A percentile compares a stretch with the other conserved stretches of the same genome.
Conservation (phyloP, 2,113 vertebrate genomes). For the Helogale parvula region DNA sequence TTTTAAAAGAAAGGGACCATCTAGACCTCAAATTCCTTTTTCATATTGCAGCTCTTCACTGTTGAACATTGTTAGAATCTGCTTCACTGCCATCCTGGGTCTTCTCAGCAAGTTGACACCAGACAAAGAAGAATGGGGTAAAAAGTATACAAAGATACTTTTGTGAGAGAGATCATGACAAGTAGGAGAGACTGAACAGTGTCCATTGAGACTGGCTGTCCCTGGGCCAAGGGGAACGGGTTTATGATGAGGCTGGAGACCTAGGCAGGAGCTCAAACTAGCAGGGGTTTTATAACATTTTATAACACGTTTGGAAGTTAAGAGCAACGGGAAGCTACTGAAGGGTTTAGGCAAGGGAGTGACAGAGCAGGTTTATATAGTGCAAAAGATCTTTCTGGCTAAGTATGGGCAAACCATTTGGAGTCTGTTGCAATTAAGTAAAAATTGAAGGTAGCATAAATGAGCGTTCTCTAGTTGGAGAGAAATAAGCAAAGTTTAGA, state of each 20-base stretch:
- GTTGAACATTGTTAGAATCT: neutral
- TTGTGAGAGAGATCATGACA: neutral
- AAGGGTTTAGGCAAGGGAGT: neutral
- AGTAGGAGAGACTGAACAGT: neutral
- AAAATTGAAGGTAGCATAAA: neutral
- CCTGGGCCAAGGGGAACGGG: neutral
- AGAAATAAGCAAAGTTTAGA: neutral
- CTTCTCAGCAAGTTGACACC: neutral
- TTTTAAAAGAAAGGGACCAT: neutral
- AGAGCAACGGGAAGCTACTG: neutral
- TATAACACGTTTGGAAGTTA: neutral
- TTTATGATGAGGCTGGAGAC: neutral
- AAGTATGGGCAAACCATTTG: neutral
- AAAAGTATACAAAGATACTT: neutral
- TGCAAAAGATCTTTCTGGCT: neutral
- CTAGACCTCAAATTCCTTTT: neutral
- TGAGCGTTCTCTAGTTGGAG: neutral
- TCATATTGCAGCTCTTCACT: neutral
- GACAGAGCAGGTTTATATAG: neutral
- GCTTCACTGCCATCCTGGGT: neutral
- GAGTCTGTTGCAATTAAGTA: neutral
- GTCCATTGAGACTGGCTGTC: neutral
- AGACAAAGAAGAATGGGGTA: neutral
- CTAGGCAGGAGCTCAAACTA: neutral
- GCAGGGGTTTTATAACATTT: neutral